Base-by-base conservation (phyloP, 2,797 vertebrate species). In the Acipenser oxyrinchus region DNA sequence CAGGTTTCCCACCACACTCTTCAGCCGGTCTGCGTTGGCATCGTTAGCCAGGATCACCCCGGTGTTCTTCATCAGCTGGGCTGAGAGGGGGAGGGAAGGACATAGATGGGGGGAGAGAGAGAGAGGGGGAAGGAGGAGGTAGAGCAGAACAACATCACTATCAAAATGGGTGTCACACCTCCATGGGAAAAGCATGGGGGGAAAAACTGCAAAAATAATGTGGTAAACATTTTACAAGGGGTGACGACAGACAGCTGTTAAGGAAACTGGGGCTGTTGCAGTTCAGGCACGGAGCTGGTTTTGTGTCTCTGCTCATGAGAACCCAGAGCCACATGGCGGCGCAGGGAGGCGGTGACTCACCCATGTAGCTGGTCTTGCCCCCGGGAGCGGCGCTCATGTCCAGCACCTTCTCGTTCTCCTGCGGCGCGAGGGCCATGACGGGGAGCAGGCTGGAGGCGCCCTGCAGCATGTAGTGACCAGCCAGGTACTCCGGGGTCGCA, bases 21-120 rank as follows among this genome's bases (percentile, higher is more conserved):
- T 94, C 5, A 99, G 68, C 10, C 97, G 86, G 4, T 95, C 94
- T 0, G 89, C 88, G 0, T 79, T 98, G 74, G 90, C 91, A 10
- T 99, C 97, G 0, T 99, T 99, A 3, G 95, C 96, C 68, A 99
- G 82, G 7, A 99, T 93, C 71, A 90, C 79, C 0, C 97, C 97
- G 0, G 97, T 99, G 83, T 99, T 99, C 84, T 92, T 97, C 95
- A 99, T 98, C 60, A 99, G 88, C 82, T 99, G 97, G 75, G 96
- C 97, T 99, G 15, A 18, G 64, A 59, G 63, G 10, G 62, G 48
- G 7, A 50, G 62, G 76, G 7, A 69, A 48, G 67, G n/a, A 62
- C 6, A 63, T 13, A 1, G 1, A 64, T 11, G 2, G 49, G 51
- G 11, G 64, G 1, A 68, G 11, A 51, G 37, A 58, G 55, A 68